A percentile compares a stretch with the other conserved stretches of the same genome.
Conservation (phyloP, 2,888 invertebrate species). For the Tetheella fluctuosa region DNA sequence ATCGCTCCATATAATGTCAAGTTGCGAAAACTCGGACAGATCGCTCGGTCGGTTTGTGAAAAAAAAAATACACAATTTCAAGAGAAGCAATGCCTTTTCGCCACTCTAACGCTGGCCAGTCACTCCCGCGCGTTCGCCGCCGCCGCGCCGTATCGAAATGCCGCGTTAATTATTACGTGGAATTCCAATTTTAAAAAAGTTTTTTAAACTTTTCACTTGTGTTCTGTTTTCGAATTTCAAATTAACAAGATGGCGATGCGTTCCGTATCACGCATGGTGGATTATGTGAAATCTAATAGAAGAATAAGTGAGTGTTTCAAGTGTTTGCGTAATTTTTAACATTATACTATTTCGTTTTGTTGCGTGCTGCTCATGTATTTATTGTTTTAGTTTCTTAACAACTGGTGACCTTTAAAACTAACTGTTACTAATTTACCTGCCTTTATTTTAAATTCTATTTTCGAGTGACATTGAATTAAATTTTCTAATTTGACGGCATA, state of each 20-base stretch:
- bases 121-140: slow-evolving; percentile 55
- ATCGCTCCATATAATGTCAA: slow-evolving; percentile 6
- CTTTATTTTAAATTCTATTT: neutral
- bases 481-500: neutral
- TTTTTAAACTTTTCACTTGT: slow-evolving; percentile 19
- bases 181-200: slow-evolving; percentile 26
- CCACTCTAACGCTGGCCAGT: slow-evolving; percentile 47
- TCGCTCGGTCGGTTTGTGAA: slow-evolving; percentile 24
- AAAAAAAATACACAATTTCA: slow-evolving; percentile 42
- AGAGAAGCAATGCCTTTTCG: slow-evolving; percentile 35
- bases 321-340: slow-evolving; percentile 25
- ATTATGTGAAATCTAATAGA: slow-evolving; percentile 50
- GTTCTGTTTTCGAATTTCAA: slow-evolving; percentile 23
- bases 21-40: slow-evolving; percentile 12
- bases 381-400: slow-evolving; percentile 23
- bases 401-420: neutral
- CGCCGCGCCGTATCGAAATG: slow-evolving; percentile 46
- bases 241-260: slow-evolving; percentile 51
- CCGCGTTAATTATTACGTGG: slow-evolving; percentile 32
- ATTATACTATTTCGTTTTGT: slow-evolving; percentile 26
- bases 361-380: slow-evolving; percentile 19
- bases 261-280: slow-evolving; percentile 51
- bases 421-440: neutral
- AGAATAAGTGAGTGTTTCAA: slow-evolving; percentile 57
- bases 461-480: slow-evolving; percentile 4